phyloP scores from a whole-genome alignment of 1,140 invertebrate species.

The Panonychus citri region DNA sequence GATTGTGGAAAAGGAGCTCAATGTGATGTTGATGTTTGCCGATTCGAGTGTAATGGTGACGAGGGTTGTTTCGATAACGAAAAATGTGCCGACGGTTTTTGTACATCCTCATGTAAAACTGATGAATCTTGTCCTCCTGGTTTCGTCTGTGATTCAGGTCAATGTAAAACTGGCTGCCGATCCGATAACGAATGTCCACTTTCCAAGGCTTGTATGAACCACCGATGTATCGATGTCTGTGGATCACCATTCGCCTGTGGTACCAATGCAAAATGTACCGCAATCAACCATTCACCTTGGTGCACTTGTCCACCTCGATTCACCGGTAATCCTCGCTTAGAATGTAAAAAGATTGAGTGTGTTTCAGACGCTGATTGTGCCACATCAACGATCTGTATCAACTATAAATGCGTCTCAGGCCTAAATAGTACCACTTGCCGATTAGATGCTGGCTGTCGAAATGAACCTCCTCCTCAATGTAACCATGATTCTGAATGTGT shows the following conservation, averaged over 20 bases:
- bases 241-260: slow-evolving; percentile 38
- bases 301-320: slow-evolving; percentile 49
- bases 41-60: slow-evolving; percentile 15
- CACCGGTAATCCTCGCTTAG: slow-evolving; percentile 35
- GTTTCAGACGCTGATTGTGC: slow-evolving; percentile 19
- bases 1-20: slow-evolving; percentile 53
- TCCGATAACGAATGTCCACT: slow-evolving; percentile 47
- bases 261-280: slow-evolving; percentile 48
- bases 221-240: slow-evolving; percentile 32
- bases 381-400: slow-evolving; percentile 19
- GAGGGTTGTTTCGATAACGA: slow-evolving; percentile 8
- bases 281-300: slow-evolving; percentile 45
- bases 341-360: slow-evolving; percentile 32
- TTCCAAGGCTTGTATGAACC: slow-evolving; percentile 41
- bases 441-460: slow-evolving; percentile 9
- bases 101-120: slow-evolving; percentile 36
- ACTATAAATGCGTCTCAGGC: slow-evolving; percentile 18
- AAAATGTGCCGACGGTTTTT: slow-evolving; percentile 13
- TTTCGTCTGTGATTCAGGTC: slow-evolving; percentile 8
- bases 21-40: slow-evolving; percentile 41
- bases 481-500: slow-evolving; percentile 14
- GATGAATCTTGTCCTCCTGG: slow-evolving; percentile 9
- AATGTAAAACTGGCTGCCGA: slow-evolving; percentile 8
- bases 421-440: no score
- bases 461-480: slow-evolving; percentile 13